A percentile compares a stretch with the other conserved stretches of the same genome.
phyloP scores from a whole-genome alignment of 2,888 invertebrate species.

The Petrophora chlorosata region DNA sequence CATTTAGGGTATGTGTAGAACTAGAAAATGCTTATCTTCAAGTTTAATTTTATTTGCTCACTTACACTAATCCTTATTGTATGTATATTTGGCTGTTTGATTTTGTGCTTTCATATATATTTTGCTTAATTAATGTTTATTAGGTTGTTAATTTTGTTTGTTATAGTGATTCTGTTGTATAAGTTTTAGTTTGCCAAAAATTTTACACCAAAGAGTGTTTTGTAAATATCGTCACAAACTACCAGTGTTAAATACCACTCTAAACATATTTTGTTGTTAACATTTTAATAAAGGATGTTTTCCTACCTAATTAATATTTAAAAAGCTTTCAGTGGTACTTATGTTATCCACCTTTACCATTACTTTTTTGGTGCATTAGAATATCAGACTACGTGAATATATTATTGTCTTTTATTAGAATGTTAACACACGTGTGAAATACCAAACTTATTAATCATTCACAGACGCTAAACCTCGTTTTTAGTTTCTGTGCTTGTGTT shows the following conservation, averaged over 20 bases:
- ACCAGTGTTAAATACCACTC: constrained; percentile 70
- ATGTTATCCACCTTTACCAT: too few species aligned
- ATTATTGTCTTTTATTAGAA: constrained; percentile 44
- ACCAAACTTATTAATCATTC: constrained; percentile 69
- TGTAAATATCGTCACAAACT: constrained; percentile 35
- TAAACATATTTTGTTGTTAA: constrained; percentile 39
- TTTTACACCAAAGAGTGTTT: constrained; percentile 34
- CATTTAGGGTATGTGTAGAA: constrained; percentile 82
- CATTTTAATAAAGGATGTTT: constrained; percentile 38
- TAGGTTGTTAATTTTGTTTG: constrained; percentile 34
- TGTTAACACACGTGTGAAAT: constrained; percentile 66
- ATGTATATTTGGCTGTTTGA: constrained; percentile 56
- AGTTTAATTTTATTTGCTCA: constrained; percentile 38
- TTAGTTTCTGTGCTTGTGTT: constrained; percentile 69
- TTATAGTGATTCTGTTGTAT: constrained; percentile 25
- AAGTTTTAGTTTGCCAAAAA: constrained; percentile 36
- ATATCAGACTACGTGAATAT: too few species aligned
- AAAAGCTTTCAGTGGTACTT: too few species aligned
- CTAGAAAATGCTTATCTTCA: background rate
- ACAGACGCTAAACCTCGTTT: constrained; percentile 70
- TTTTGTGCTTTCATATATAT: constrained; percentile 40
- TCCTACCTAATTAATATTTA: background rate
- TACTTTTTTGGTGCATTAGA: too few species aligned
- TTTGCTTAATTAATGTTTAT: constrained; percentile 33
- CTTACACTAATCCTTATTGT: constrained; percentile 38